Evolutionary conservation across 2,888 invertebrate genomes (phyloP).

Genomic region (Torymus texanus): DNA sequence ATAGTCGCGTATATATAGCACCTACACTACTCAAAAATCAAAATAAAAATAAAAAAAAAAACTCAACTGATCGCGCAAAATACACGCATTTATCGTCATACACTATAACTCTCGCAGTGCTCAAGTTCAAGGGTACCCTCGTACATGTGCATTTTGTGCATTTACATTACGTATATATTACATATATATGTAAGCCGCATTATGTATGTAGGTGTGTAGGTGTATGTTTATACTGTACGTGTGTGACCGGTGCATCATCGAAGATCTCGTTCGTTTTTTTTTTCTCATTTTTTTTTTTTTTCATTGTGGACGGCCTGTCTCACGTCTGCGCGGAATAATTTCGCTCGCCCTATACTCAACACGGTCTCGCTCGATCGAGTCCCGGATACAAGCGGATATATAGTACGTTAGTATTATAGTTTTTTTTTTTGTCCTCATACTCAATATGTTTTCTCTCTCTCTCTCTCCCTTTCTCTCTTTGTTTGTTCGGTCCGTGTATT

Average conservation of each 20-base stretch:
- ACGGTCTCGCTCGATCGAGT: slow-evolving; percentile 33
- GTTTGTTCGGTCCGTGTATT: too few species aligned
- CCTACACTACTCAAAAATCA: background rate
- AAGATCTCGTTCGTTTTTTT: background rate
- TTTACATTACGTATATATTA: slow-evolving; percentile 25
- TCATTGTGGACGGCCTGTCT: slow-evolving; percentile 54
- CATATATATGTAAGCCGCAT: background rate
- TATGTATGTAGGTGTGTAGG: too few species aligned
- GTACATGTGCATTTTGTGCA: slow-evolving; percentile 6
- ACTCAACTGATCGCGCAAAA: background rate
- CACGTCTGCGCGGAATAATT: slow-evolving; percentile 46
- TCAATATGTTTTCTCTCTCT: background rate
- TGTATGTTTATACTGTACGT: too few species aligned
- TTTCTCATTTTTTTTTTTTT: background rate
- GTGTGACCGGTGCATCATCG: slow-evolving; percentile 19
- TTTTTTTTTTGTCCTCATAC: background rate
- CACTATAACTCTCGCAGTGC: background rate
- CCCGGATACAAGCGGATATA: background rate
- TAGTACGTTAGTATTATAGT: too few species aligned
- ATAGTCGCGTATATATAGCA: too few species aligned
- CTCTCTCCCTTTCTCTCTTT: too few species aligned
- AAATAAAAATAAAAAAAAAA: background rate
- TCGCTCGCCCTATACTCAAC: background rate
- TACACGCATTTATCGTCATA: background rate
- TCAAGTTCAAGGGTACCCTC: background rate